A percentile compares a stretch with the other conserved stretches of the same genome.
These are phyloP conservation scores for Synanthedon vespiformis DNA, from an alignment of 2,888 invertebrate genomes.

Conservation along the genomic window DNA sequence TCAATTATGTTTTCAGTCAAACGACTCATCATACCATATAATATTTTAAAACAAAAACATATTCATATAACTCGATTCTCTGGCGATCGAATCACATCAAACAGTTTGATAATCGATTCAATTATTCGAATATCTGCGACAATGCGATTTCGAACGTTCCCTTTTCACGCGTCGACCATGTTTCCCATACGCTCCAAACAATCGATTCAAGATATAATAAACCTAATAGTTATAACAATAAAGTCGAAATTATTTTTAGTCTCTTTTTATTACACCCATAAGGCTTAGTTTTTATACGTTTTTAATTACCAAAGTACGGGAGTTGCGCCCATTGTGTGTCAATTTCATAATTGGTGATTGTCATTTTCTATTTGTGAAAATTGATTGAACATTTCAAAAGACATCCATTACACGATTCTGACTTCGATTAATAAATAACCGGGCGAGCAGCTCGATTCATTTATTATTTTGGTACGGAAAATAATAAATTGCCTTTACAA, in stretches of 20 bases:
- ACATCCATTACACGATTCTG: neutral
- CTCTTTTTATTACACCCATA: too few species aligned
- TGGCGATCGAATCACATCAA: neutral
- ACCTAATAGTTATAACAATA: too few species aligned
- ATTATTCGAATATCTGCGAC: neutral
- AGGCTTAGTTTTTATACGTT: neutral
- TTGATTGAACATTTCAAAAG: neutral
- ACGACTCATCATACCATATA: too few species aligned
- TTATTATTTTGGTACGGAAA: neutral
- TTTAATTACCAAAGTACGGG: neutral
- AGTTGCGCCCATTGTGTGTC: neutral
- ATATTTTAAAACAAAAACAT: neutral
- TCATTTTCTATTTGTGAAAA: neutral
- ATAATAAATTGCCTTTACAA: neutral
- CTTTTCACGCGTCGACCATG: neutral
- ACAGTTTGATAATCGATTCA: neutral
- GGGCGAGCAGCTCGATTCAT: neutral
- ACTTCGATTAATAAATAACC: neutral
- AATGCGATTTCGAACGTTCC: neutral
- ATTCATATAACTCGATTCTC: neutral
- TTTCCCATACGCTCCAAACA: neutral
- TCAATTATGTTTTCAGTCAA: too few species aligned
- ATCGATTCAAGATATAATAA: too few species aligned
- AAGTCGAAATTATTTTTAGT: too few species aligned
- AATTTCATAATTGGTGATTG: neutral